These are phyloP conservation scores for Chesias legatella DNA, from an alignment of 2,888 invertebrate genomes.

Conservation along the genomic window DNA sequence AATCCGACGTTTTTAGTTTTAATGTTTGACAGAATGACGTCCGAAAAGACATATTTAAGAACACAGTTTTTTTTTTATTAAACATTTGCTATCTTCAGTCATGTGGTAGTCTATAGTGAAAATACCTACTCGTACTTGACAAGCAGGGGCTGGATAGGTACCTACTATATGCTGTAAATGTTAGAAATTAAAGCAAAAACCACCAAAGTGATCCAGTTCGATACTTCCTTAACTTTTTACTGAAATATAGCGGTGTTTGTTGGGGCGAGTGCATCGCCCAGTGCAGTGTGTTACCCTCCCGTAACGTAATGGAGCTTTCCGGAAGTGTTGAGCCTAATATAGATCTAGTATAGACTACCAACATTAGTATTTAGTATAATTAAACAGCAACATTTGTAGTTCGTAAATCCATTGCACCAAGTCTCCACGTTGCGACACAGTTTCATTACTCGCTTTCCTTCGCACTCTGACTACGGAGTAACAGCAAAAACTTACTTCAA, in stretches of 20 bases:
- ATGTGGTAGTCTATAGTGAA: too few relatives aligned
- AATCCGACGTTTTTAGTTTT: too few relatives aligned
- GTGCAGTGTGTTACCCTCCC: slow-evolving; percentile 15
- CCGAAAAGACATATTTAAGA: too few relatives aligned
- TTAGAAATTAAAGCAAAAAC: too few relatives aligned
- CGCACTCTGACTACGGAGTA: slow-evolving; percentile 13
- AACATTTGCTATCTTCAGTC: too few relatives aligned
- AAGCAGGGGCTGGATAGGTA: too few relatives aligned
- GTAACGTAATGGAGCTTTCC: slow-evolving; percentile 20
- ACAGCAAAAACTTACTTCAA: slow-evolving; percentile 19
- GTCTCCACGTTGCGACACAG: slow-evolving; percentile 14
- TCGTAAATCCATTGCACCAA: not conserved
- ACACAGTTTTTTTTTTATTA: too few relatives aligned
- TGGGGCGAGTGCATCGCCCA: slow-evolving; percentile 14
- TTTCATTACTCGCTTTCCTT: slow-evolving; percentile 16
- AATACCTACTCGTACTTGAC: too few relatives aligned
- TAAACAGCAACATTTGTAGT: too few relatives aligned
- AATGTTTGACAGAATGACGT: too few relatives aligned
- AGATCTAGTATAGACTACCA: not conserved
- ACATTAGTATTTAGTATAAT: not conserved
- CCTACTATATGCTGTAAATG: too few relatives aligned
- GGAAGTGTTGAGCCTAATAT: slow-evolving; percentile 12
- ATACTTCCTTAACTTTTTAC: not conserved
- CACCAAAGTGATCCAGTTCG: not conserved
- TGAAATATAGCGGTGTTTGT: slow-evolving; percentile 15